Base-by-base conservation (phyloP, 2,797 vertebrate species). In the Tapirus indicus region DNA sequence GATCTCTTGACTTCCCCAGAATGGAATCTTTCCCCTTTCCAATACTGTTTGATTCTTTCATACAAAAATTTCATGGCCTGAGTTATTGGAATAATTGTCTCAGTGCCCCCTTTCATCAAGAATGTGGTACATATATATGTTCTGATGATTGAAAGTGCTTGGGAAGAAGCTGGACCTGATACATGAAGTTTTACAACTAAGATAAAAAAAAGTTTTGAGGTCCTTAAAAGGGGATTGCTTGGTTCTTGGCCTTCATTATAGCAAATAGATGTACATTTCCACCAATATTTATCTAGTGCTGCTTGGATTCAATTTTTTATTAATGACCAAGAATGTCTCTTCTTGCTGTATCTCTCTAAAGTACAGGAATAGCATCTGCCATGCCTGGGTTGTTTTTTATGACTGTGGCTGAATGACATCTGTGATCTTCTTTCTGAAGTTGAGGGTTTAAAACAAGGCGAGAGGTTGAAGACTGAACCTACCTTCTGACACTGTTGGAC, bases 401-500 rank as follows among this genome's bases (percentile, higher is more conserved):
- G 18, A 49, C 58, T 68, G 35, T 88, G 54, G 41, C 27, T 82
- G 58, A 88, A 69, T 49, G 64, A 66, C 9, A 80, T 14, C 3
- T 91, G 25, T 52, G 56, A 90, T 83, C 69, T 49, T 88, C 69
- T 94, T 60, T 82, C 74, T 86, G 38, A 93, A 47, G n/a, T 4
- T 17, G 9, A 77, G 20, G 17, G 2, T 56, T 91, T 86, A 77
- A 75, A 88, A 83, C 5, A 52, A 60, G 32, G 83, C 75, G 12
- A 69, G 38, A 94, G 71, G 21, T 27, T 11, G 5, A 52, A 91
- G 29, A 89, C 5, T 2, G 35, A 69, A 77, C 41, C 52, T 97
- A 62, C 92, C 58, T 94, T 96, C 93, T 95, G 74, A 17, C 44
- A 38, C 17, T 52, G 9, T 25, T 91, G 54, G 82, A 89, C 32